Conservation (phyloP, 2,888 invertebrate genomes). For the Scaptomyza flava region DNA sequence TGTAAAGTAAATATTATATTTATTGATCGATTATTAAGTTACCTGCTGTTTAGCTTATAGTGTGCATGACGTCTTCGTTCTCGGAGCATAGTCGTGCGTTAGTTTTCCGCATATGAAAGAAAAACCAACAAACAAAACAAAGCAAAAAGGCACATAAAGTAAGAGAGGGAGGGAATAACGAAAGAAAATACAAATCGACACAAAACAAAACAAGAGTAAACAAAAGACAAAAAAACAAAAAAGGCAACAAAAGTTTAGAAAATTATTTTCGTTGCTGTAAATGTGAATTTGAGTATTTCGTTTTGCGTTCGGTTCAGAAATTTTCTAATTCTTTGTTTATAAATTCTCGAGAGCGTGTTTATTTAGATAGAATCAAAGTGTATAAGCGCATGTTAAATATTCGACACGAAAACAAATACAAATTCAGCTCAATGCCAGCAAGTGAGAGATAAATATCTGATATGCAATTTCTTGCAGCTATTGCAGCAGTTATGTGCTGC, state of each 20-base stretch:
- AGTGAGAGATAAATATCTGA: conserved; percentile 5
- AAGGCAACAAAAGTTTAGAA: conserved; percentile 47
- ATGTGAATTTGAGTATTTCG: conserved; percentile 28
- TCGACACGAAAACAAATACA: conserved; percentile 20
- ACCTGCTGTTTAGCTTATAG: conserved; percentile 95
- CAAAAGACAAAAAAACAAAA: conserved; percentile 40
- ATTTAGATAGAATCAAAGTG: conserved; percentile 66
- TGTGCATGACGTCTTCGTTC: conserved; percentile 94
- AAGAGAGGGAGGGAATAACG: conserved; percentile 34
- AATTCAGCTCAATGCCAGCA: conserved; percentile 19
- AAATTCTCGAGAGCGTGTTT: conserved; percentile 65
- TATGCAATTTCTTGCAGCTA: conserved; percentile 14
- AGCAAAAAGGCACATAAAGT: conserved; percentile 52
- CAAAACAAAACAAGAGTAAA: conserved; percentile 63
- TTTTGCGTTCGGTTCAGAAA: conserved; percentile 24
- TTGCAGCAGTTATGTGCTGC: conserved; percentile 10
- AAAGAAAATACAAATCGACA: conserved; percentile 41
- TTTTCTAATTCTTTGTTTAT: conserved; percentile 52
- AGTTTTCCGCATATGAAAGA: conserved; percentile 85
- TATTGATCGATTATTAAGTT: conserved; percentile 76
- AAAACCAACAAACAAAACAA: conserved; percentile 82
- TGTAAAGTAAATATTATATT: conserved; percentile 16
- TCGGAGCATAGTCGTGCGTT: conserved; percentile 90
- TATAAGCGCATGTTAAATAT: conserved; percentile 60
- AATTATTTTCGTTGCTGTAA: conserved; percentile 65